Conservation (phyloP, 2,113 vertebrate genomes). For the Microtus pennsylvanicus region DNA sequence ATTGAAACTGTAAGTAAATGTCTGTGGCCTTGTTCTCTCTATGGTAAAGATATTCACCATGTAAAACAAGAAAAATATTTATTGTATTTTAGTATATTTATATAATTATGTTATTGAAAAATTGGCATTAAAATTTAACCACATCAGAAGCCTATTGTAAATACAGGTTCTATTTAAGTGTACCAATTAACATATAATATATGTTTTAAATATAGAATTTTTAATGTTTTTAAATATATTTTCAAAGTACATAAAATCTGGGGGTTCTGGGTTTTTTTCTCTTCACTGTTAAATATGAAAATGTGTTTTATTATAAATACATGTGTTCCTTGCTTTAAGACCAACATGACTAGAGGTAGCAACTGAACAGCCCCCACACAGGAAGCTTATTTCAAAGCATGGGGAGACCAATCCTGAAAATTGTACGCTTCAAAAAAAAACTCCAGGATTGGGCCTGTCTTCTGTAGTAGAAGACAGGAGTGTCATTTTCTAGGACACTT, state of each 20-base stretch:
- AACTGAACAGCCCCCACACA: slow-evolving; percentile 81
- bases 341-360: slow-evolving; percentile 85
- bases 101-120: slow-evolving; percentile 91
- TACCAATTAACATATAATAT: slow-evolving; percentile 93
- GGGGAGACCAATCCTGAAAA: slow-evolving; percentile 60
- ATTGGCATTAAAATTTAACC: slow-evolving; percentile 92
- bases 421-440: slow-evolving; percentile 63
- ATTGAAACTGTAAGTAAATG: slow-evolving; percentile 91
- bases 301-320: slow-evolving; percentile 88
- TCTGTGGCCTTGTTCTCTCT: slow-evolving; percentile 92
- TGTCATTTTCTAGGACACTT: slow-evolving; percentile 73
- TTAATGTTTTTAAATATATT: slow-evolving; percentile 92
- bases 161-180: slow-evolving; percentile 93
- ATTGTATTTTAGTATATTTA: slow-evolving; percentile 93
- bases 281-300: slow-evolving; percentile 89
- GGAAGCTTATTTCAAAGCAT: slow-evolving; percentile 80
- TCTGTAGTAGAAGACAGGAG: slow-evolving; percentile 70
- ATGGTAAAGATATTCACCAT: slow-evolving; percentile 88
- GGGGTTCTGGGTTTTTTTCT: slow-evolving; percentile 90
- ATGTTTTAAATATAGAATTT: slow-evolving; percentile 93
- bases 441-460: slow-evolving; percentile 72
- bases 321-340: slow-evolving; percentile 89
- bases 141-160: slow-evolving; percentile 91
- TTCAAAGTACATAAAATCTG: slow-evolving; percentile 88
- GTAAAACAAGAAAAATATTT: slow-evolving; percentile 92